These are phyloP conservation scores for Caenorhabditis sp. DNA, from an alignment of 2,888 invertebrate genomes.

Conservation along the genomic window DNA sequence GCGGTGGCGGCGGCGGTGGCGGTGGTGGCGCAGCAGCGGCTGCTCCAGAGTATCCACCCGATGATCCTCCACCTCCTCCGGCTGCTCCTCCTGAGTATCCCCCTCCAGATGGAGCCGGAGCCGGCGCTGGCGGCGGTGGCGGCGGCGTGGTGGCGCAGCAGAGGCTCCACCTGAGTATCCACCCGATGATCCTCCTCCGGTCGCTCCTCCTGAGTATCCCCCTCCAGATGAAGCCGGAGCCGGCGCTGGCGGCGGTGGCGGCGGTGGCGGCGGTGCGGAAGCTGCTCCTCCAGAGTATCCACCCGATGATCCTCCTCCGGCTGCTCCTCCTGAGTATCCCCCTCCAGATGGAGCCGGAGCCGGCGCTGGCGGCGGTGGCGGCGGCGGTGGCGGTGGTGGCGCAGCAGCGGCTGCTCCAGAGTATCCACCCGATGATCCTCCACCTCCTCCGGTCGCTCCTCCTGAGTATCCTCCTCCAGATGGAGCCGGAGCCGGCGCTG, in stretches of 20 bases:
- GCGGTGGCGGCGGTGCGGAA: not conserved
- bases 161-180: constrained; percentile 24
- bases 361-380: too few relatives aligned
- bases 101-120: constrained; percentile 28
- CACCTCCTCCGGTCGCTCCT: not conserved
- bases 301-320: constrained; percentile 10
- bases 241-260: constrained; percentile 17
- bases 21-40: not conserved
- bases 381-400: too few relatives aligned
- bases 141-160: constrained; percentile 23
- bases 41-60: constrained; percentile 3
- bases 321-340: not conserved
- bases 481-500: not conserved
- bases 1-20: constrained; percentile 6
- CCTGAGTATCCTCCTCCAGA: constrained; percentile 8
- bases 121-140: constrained; percentile 16
- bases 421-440: constrained; percentile 12
- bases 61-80: constrained; percentile 40
- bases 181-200: constrained; percentile 11
- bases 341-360: too few relatives aligned
- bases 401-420: not conserved
- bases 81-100: constrained; percentile 27
- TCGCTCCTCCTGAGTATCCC: constrained; percentile 17
- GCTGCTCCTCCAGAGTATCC: constrained; percentile 3
- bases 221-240: constrained; percentile 29